phyloP scores from a whole-genome alignment of 1,140 invertebrate genomes.

The Aethina tumida region DNA sequence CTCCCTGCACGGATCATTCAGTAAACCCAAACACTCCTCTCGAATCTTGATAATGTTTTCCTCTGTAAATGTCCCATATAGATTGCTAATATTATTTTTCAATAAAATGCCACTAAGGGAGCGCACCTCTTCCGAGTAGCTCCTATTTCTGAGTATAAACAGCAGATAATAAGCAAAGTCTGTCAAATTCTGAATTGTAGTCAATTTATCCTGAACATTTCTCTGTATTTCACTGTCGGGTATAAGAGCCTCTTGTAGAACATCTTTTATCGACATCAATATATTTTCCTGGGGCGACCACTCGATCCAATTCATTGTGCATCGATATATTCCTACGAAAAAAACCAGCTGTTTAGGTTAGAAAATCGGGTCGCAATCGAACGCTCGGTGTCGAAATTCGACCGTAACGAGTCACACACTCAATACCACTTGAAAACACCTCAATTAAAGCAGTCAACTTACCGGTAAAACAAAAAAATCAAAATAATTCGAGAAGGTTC shows the following conservation, averaged over 20 bases:
- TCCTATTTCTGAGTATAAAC: conserved; percentile 25
- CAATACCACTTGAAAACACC: too few species aligned
- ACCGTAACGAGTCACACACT: too few species aligned
- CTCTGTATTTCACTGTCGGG: conserved; percentile 31
- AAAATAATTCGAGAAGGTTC: too few species aligned
- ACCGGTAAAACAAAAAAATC: too few species aligned
- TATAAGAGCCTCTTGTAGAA: conserved; percentile 31
- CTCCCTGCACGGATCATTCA: conserved; percentile 30
- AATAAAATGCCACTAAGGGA: conserved; percentile 30
- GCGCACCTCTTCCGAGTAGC: conserved; percentile 29
- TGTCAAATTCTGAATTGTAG: conserved; percentile 26
- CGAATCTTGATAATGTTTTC: conserved; percentile 24
- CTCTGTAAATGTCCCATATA: conserved; percentile 21
- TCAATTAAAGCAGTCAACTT: too few species aligned
- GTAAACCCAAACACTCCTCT: conserved; percentile 26
- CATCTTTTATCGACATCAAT: conserved; percentile 25
- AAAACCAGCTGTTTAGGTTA: conserved; percentile 1
- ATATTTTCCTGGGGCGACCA: conserved; percentile 30
- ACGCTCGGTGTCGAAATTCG: too few species aligned
- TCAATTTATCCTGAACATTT: conserved; percentile 31
- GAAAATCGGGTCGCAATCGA: neutral
- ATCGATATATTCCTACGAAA: conserved; percentile 10
- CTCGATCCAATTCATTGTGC: conserved; percentile 27
- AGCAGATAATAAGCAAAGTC: conserved; percentile 32
- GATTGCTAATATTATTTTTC: conserved; percentile 30